Evolutionary conservation across 2,113 vertebrate species (phyloP), one percentile per base, ranked within the genome.

Genomic region (Pedetes capensis): DNA sequence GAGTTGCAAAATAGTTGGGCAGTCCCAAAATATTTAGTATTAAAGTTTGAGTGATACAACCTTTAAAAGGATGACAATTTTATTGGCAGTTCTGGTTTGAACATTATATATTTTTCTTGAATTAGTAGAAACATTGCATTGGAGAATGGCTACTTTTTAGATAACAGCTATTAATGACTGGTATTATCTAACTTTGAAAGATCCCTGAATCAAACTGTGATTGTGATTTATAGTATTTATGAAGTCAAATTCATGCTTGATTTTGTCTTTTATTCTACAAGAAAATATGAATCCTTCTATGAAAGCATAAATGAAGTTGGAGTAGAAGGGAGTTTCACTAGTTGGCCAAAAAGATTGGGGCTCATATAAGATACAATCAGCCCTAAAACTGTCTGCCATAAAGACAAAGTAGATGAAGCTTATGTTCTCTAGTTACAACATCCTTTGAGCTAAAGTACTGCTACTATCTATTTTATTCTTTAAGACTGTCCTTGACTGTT

Each of bases 381-480:
- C 49, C 34, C 44, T 63, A 82, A 91, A 94, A 74, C 12, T 92
- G 23, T 49, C 72, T 85, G 49, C 76, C 66, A 66, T 64, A 42
- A 66, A 88, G 39, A 34, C 37, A 94, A 82, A 55, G 18, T 29
- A 63, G 66, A 53, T 66, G 20, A 42, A 51, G 42, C 9, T 74
- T 18, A 37, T 61, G 37, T 42, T 91, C 59, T 68, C 74, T n/a
- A 47, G 64, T 93, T 91, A 61, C 66, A 51, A 32, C 37, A 89
- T 64, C 3, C 8, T 74, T 83, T 64, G 34, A 64, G 32, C 34
- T 68, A 16, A 12, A 55, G 39, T 71, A 80, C 32, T 89, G 14
- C 34, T 79, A 42, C 93, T 42, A 91, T 22, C 82, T 76, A 71
- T 27, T 89, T 89, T 89, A 51, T 49, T 86, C n/a, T 47, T 94